Evolutionary conservation across 1,140 invertebrate genomes (phyloP).

Genomic region (Thrips palmi): DNA sequence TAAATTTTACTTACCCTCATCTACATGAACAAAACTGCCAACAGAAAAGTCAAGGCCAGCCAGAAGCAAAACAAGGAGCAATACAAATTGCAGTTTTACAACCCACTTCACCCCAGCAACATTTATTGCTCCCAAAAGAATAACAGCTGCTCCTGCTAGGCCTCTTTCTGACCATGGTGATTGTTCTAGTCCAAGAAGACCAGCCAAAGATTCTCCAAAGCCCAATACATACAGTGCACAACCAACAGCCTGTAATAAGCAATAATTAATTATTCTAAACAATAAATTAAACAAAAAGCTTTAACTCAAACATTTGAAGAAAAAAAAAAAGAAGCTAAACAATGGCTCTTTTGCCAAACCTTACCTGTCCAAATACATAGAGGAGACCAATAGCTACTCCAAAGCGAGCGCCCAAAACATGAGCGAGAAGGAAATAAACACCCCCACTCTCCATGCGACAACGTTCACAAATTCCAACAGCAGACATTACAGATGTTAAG

Average conservation of each 20-base stretch:
- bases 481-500: constrained; percentile 76
- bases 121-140: constrained; percentile 71
- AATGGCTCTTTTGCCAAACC: constrained; percentile 7
- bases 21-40: constrained; percentile 59
- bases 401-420: constrained; percentile 81
- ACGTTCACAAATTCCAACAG: constrained; percentile 88
- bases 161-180: constrained; percentile 55
- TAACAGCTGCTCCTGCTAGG: constrained; percentile 62
- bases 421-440: constrained; percentile 85
- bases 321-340: neutral
- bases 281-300: neutral
- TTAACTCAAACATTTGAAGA: neutral
- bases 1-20: constrained; percentile 30
- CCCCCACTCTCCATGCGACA: constrained; percentile 88
- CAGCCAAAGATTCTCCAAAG: constrained; percentile 89
- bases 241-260: constrained; percentile 60
- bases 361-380: constrained; percentile 89
- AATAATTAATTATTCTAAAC: constrained; percentile 11
- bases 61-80: constrained; percentile 63
- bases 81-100: constrained; percentile 72
- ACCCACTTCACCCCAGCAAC: constrained; percentile 87
- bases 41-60: constrained; percentile 78
- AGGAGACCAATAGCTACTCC: constrained; percentile 81
- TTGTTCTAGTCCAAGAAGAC: constrained; percentile 49
- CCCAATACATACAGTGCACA: constrained; percentile 88